Percentiles rank a stretch among this genome's conserved stretches.
phyloP scores from a whole-genome alignment of 1,140 invertebrate species.

The Teleopsis dalmanni region DNA sequence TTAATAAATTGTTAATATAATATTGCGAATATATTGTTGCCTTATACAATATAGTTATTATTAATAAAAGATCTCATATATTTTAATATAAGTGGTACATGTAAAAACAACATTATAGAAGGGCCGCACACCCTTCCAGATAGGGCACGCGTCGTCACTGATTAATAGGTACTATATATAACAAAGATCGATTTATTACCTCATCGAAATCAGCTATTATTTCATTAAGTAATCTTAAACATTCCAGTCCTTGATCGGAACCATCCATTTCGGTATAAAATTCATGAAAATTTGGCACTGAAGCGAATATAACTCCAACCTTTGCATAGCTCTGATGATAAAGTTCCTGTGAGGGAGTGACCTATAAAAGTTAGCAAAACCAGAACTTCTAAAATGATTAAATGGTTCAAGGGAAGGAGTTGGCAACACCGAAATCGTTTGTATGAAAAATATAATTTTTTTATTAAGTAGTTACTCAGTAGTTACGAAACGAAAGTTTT shows the following conservation, averaged over 20 bases:
- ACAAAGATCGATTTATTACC: constrained; percentile 12
- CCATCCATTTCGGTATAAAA: constrained; percentile 93
- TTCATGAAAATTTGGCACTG: constrained; percentile 93
- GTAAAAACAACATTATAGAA: too few relatives aligned
- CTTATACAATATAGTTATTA: too few relatives aligned
- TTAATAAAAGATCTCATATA: too few relatives aligned
- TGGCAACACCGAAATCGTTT: too few relatives aligned
- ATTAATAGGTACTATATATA: neutral
- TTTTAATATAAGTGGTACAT: too few relatives aligned
- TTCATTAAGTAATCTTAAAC: constrained; percentile 57
- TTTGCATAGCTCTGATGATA: constrained; percentile 90
- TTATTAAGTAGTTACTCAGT: too few relatives aligned
- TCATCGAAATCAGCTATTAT: constrained; percentile 95
- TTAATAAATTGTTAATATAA: too few relatives aligned
- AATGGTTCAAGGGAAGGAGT: constrained; percentile 5
- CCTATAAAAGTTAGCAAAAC: constrained; percentile 21
- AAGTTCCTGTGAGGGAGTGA: constrained; percentile 59
- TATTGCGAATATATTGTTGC: too few relatives aligned
- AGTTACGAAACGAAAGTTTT: too few relatives aligned
- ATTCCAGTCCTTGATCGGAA: constrained; percentile 88
- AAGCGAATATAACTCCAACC: constrained; percentile 88
- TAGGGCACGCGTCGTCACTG: too few relatives aligned
- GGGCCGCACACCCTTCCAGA: too few relatives aligned
- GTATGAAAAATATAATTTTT: too few relatives aligned
- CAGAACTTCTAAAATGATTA: constrained; percentile 12